phyloP scores from a whole-genome alignment of 2,888 invertebrate genomes.

The Eilema sororculum region DNA sequence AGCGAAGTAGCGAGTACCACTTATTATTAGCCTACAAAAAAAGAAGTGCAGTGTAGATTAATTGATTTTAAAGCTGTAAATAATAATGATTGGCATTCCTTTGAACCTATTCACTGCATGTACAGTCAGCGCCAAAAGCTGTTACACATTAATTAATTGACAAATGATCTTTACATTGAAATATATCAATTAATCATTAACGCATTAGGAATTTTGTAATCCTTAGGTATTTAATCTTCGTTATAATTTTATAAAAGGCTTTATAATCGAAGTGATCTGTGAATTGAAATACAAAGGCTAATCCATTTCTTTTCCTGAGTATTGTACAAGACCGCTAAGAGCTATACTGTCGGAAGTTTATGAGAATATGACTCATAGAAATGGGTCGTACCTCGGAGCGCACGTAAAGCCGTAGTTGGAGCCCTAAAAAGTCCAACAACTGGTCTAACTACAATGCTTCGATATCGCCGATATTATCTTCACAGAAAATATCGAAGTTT shows the following conservation, averaged over 20 bases:
- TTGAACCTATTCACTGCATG: background rate
- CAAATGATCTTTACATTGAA: background rate
- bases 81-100: background rate
- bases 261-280: background rate
- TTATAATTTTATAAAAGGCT: background rate
- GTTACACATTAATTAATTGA: background rate
- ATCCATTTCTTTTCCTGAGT: background rate
- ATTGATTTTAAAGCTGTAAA: background rate
- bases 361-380: too few species aligned
- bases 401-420: too few species aligned
- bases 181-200: conserved; percentile 4
- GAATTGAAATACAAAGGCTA: background rate
- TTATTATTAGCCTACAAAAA: background rate
- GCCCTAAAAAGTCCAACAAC: too few species aligned
- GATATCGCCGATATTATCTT: too few species aligned
- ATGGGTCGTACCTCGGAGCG: too few species aligned
- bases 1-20: background rate
- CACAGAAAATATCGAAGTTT: too few species aligned
- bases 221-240: background rate
- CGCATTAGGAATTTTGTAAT: background rate
- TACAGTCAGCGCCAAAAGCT: background rate
- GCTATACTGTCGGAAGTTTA: background rate
- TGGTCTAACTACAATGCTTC: too few species aligned
- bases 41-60: background rate
- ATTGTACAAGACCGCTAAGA: background rate